phyloP scores from a whole-genome alignment of 2,113 vertebrate species.

The Athene cunicularia region DNA sequence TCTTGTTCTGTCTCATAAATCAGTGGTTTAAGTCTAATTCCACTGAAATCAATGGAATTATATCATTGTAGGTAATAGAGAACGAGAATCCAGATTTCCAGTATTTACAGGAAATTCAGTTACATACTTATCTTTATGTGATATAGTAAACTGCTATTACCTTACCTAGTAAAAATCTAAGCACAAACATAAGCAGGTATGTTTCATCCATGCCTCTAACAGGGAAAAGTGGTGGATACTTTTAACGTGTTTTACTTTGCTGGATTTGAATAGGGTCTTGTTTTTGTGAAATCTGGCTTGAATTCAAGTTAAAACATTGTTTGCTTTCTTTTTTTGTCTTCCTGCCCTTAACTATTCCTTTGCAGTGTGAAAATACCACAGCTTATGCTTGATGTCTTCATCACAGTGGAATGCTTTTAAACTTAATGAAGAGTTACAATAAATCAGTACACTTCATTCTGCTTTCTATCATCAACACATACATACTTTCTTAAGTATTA shows the following conservation, averaged over 20 bases:
- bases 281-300: slow-evolving; percentile 66
- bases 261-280: slow-evolving; percentile 24
- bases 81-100: background rate
- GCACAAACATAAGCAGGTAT: background rate
- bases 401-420: slow-evolving; percentile 83
- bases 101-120: background rate
- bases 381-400: slow-evolving; percentile 79
- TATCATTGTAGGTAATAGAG: background rate
- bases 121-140: background rate
- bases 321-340: slow-evolving; percentile 72
- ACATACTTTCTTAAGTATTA: slow-evolving; percentile 72
- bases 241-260: background rate
- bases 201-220: background rate
- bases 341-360: slow-evolving; percentile 71
- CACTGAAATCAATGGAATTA: background rate
- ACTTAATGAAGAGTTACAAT: slow-evolving; percentile 80
- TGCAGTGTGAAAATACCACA: slow-evolving; percentile 72
- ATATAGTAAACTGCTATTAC: background rate
- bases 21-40: background rate
- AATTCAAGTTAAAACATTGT: slow-evolving; percentile 68
- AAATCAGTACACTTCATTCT: slow-evolving; percentile 79
- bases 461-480: slow-evolving; percentile 81
- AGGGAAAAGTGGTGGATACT: background rate
- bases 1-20: background rate
- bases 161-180: background rate